Conservation (phyloP, 35 echinoderm and acorn worm genomes). For the Eucidaris tribuloides region DNA sequence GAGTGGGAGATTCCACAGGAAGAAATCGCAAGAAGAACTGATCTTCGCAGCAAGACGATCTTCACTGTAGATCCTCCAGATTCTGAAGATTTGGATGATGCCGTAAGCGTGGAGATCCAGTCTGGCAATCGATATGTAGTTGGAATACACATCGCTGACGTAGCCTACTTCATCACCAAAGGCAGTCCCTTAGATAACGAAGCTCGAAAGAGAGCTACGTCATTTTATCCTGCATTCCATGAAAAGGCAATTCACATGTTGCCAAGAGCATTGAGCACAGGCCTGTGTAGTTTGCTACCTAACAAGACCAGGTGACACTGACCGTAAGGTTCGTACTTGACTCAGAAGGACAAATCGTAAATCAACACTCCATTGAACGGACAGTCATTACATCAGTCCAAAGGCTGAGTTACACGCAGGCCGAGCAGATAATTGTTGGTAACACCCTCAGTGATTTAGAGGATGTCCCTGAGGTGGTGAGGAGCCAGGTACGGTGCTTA, state of each 20-base stretch:
- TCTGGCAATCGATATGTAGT: conserved; percentile 33
- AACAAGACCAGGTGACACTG: conserved; percentile 56
- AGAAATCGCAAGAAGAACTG: conserved; percentile 41
- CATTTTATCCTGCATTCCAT: conserved; percentile 58
- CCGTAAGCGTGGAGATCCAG: conserved; percentile 54
- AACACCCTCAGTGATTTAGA: background rate
- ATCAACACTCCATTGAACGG: conserved; percentile 16
- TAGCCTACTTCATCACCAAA: conserved; percentile 74
- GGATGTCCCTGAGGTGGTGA: background rate
- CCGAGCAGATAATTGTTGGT: conserved; percentile 44
- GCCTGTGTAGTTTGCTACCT: conserved; percentile 55
- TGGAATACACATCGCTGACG: conserved; percentile 96
- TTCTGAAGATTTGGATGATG: conserved; percentile 84
- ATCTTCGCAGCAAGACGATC: conserved; percentile 36
- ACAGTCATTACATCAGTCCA: conserved; percentile 58
- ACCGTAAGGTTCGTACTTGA: conserved; percentile 66
- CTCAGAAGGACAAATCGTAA: conserved; percentile 34
- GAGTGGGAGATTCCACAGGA: conserved; percentile 72
- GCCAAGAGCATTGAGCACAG: conserved; percentile 59
- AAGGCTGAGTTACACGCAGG: conserved; percentile 66
- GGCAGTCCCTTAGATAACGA: conserved; percentile 68
- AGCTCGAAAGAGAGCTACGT: conserved; percentile 57
- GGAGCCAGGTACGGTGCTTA: conserved; percentile 6
- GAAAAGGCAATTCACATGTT: conserved; percentile 74
- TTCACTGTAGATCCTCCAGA: conserved; percentile 86